These are phyloP conservation scores for Cygnus atratus DNA, from an alignment of 2,113 vertebrate species.

Conservation along the genomic window DNA sequence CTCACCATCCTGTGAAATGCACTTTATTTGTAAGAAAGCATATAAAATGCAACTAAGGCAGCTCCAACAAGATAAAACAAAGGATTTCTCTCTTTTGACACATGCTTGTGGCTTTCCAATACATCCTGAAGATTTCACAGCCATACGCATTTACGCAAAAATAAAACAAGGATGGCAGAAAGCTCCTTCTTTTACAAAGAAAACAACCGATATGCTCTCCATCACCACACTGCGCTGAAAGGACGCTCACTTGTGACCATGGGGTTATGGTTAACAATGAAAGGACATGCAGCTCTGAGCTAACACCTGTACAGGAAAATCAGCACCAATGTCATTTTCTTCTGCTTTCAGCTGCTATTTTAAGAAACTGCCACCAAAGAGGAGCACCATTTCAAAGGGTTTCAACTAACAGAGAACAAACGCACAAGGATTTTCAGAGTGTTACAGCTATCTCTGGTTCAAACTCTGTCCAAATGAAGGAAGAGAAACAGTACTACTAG, in stretches of 20 bases:
- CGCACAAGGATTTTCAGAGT: background rate
- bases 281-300: background rate
- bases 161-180: background rate
- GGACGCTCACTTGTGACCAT: fast-evolving
- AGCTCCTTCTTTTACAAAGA: background rate
- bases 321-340: background rate
- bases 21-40: background rate
- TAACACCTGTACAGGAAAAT: background rate
- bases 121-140: background rate
- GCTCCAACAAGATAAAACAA: background rate
- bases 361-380: fast-evolving
- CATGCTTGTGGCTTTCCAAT: background rate
- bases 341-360: fast-evolving
- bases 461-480: background rate
- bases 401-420: background rate
- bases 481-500: background rate
- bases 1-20: background rate
- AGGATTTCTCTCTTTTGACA: background rate
- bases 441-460: background rate
- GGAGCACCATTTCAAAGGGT: background rate
- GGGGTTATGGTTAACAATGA: background rate
- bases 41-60: background rate
- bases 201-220: fast-evolving
- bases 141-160: background rate
- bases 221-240: background rate